phyloP scores from a whole-genome alignment of 2,113 vertebrate genomes.

The Ornithorhynchus anatinus region DNA sequence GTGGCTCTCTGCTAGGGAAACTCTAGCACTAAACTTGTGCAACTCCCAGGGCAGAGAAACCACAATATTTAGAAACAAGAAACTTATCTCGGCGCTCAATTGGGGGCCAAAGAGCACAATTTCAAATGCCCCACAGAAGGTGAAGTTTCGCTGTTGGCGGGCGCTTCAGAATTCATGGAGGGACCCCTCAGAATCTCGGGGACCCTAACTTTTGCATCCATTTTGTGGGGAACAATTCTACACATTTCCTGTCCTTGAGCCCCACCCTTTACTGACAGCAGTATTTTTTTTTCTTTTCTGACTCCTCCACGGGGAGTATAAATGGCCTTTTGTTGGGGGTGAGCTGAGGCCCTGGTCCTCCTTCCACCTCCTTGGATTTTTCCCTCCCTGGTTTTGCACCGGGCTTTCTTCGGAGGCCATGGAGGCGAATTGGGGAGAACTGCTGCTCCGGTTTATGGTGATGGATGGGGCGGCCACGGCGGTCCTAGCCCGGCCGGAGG shows the following conservation, averaged over 20 bases:
- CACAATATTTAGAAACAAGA: conserved; percentile 31
- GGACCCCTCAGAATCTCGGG: background rate
- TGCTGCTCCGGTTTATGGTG: no score
- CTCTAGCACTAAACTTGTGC: conserved; percentile 6
- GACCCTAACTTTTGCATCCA: conserved; percentile 38
- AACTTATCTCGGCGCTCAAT: conserved; percentile 16
- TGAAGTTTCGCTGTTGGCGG: no score
- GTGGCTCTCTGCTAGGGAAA: conserved; percentile 33
- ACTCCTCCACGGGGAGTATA: conserved; percentile 7
- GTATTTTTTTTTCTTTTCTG: conserved; percentile 26
- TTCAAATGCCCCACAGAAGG: no score
- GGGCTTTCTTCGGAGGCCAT: conserved; percentile 24
- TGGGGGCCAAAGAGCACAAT: background rate
- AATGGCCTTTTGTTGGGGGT: conserved; percentile 45
- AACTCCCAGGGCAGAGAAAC: background rate
- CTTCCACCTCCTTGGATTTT: conserved; percentile 8
- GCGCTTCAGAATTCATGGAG: no score
- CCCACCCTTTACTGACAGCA: conserved; percentile 48
- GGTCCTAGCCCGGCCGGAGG: no score
- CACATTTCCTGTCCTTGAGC: conserved; percentile 58
- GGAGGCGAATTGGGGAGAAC: no score
- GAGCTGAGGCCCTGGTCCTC: background rate
- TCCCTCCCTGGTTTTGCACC: conserved; percentile 12
- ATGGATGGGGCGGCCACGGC: no score
- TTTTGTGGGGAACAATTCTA: conserved; percentile 40